Base-by-base conservation (phyloP, 2,113 vertebrate species). In the Solea senegalensis region DNA sequence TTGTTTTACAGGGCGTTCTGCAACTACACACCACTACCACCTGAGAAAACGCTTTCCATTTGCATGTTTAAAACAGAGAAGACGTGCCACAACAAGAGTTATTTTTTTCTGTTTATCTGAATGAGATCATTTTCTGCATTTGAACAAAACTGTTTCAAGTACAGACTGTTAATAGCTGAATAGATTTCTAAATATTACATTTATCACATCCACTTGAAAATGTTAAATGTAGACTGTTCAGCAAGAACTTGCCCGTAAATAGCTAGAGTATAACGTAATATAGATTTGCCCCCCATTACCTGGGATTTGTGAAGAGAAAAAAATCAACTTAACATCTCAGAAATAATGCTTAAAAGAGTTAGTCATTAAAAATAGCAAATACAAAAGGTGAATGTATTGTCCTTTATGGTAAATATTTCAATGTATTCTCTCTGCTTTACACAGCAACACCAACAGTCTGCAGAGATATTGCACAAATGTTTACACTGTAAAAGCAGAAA, bases 401-500 rank as follows among this genome's bases (percentile, higher is more conserved):
- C 9, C 6, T 69, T 74, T 26, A 40, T 54, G 66, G 69, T 66
- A 68, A 76, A 82, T 48, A 5, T 50, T 57, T 45, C 15, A 0
- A 41, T 66, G 73, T 69, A 58, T 72, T 74, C 63, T 65, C 63
- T 69, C 55, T 15, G 3, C n/a, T 49, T 59, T 56, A 65, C 64
- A 69, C 72, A 85, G 66, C 83, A 28, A 73, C 9, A 69, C 1
- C 49, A 69, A 72, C 54, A 72, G 81, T 80, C 60, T 67, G 74
- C 80, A 84, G 72, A 72, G 57, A 81, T 91, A 90, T 87, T 91
- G 89, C 88, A 90, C 88, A 86, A 76, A 78, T 14, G 48, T 81
- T 85, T 87, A 89, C 81, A 88, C 66, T 67, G 76, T 85, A 90
- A 86, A 86, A 91, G 84, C 87, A 82, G 76, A 76, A 69, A 86